Evolutionary conservation across 2,797 vertebrate species (phyloP), one percentile per base, ranked within the genome.

Genomic region (Phrynocephalus forsythii): DNA sequence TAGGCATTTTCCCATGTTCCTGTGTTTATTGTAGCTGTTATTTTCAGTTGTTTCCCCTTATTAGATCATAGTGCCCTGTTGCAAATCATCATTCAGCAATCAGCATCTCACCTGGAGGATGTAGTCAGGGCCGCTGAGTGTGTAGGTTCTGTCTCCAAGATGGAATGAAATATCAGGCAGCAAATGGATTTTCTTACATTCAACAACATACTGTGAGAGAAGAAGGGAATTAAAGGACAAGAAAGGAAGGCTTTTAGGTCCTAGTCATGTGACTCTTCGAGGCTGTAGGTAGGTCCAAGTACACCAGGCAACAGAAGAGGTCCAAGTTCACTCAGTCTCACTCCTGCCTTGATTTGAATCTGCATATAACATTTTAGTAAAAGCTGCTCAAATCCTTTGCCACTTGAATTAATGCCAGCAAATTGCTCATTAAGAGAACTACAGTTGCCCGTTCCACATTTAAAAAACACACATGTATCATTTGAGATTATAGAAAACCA

Each of bases 81-180:
- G 63, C n/a, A 86, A 82, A 79, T 30, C 56, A 18, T 80, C 24
- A 5, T 48, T 79, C 6, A 24, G 2, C 33, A 28, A 83, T 79
- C 6, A 24, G 2, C 33, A 28, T 85, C 97, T 97, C 96, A 99
- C 98, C 99, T 97, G 95, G 63, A 98, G 94, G 71, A 98, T 89
- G 4, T 99, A 99, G 92, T 98, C 98, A 18, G 96, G 94, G 3
- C 98, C 97, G 1, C 96, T 96, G 83, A 99, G 97, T 0, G 88
- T 83, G 0, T 98, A 99, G 26, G 96, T 93, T 79, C 96, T 97
- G 69, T 97, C 98, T 3, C 98, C 98, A 67, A 99, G 96, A 92
- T 98, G 97, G 95, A 99, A 99, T 68, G 97, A 97, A 94, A 99
- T 96, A 87, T 97, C 98, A 1, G 99, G 99, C 92, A 99, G 95